Conservation (phyloP, 2,113 vertebrate genomes). For the Sylvia atricapilla region DNA sequence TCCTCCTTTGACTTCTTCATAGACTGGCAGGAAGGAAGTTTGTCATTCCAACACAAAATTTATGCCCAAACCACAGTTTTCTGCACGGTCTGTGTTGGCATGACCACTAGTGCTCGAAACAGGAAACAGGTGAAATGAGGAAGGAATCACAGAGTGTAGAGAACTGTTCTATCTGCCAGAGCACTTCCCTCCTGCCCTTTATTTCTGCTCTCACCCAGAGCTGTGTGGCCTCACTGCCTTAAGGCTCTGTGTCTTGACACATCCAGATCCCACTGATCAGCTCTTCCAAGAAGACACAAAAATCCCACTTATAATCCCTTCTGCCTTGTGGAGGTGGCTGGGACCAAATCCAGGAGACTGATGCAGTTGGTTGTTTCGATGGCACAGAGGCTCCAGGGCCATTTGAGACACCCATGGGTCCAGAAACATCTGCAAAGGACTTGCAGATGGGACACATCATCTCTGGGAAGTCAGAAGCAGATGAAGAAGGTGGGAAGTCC, state of each 20-base stretch:
- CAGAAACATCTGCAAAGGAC: not conserved
- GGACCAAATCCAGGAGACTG: not conserved
- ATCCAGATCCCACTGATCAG: not conserved
- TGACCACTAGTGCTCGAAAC: not conserved
- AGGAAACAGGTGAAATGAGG: not conserved
- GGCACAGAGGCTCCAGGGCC: not conserved
- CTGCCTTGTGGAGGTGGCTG: not conserved
- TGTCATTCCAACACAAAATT: not conserved
- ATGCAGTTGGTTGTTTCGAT: not conserved
- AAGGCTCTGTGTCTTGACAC: not conserved
- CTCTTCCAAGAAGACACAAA: not conserved
- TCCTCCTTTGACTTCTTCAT: not conserved
- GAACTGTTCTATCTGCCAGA: not conserved
- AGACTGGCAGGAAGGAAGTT: not conserved
- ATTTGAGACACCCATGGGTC: not conserved
- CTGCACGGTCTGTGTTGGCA: not conserved
- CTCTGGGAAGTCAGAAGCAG: not conserved
- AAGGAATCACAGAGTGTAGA: not conserved
- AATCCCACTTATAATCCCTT: not conserved
- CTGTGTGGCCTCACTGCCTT: not conserved
- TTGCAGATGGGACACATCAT: not conserved
- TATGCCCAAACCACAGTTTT: not conserved
- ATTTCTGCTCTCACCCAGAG: not conserved
- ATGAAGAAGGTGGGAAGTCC: not conserved
- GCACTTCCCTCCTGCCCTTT: not conserved